These are phyloP conservation scores for Epicampocera succincta DNA, from an alignment of 2,888 invertebrate genomes.

Conservation along the genomic window DNA sequence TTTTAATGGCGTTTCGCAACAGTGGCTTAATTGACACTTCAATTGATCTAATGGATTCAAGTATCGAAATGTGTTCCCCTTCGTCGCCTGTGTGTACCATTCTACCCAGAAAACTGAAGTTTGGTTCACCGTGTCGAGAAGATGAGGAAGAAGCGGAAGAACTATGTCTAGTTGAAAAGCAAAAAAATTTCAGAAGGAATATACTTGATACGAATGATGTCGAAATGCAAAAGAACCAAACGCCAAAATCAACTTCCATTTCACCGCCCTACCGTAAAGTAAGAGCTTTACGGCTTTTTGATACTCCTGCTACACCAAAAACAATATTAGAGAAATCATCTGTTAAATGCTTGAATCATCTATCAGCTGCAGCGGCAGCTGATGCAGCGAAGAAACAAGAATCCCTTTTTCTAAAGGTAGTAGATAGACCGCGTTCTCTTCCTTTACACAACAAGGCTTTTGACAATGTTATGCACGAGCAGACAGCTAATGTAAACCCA, in stretches of 20 bases:
- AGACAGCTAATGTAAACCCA: constrained; percentile 90
- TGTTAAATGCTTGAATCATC: constrained; percentile 82
- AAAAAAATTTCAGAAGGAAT: constrained; percentile 60
- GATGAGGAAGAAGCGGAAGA: constrained; percentile 68
- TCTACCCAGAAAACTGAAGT: constrained; percentile 79
- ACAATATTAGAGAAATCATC: constrained; percentile 85
- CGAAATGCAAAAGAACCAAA: constrained; percentile 49
- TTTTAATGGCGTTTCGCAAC: constrained; percentile 76
- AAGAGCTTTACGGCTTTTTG: constrained; percentile 87
- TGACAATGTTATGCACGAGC: constrained; percentile 76
- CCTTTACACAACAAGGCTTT: constrained; percentile 78
- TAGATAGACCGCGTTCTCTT: constrained; percentile 81
- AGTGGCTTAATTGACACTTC: constrained; percentile 72
- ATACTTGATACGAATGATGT: constrained; percentile 29
- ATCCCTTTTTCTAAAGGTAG: constrained; percentile 68
- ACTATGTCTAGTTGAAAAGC: constrained; percentile 30
- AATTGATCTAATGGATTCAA: constrained; percentile 75
- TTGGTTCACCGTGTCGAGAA: constrained; percentile 78
- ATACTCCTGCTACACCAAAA: constrained; percentile 93
- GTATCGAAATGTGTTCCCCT: constrained; percentile 77
- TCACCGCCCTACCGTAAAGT: constrained; percentile 85
- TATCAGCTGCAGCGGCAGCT: constrained; percentile 74
- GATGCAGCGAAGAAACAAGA: constrained; percentile 70
- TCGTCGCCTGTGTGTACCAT: constrained; percentile 75
- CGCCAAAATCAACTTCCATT: constrained; percentile 71